These are phyloP conservation scores for Pterois miles DNA, from an alignment of 2,797 vertebrate species.

Conservation along the genomic window DNA sequence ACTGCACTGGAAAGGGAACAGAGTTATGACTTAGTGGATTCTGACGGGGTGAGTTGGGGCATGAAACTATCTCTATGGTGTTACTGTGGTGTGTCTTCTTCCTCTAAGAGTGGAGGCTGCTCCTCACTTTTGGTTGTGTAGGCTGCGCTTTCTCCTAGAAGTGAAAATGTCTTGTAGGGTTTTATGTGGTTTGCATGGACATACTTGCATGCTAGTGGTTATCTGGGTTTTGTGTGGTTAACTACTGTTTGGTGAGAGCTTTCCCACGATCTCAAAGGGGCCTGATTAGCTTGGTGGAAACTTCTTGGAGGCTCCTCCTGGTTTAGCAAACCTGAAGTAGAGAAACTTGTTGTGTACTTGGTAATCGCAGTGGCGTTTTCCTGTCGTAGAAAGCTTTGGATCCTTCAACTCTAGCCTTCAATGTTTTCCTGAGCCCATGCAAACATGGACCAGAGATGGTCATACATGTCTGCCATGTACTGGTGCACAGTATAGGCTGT, in stretches of 20 bases:
- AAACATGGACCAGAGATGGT: not conserved
- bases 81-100: not conserved
- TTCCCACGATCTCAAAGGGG: not conserved
- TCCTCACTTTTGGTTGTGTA: not conserved
- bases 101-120: not conserved
- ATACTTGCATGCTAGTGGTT: not conserved
- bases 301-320: not conserved
- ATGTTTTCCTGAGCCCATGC: not conserved
- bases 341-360: not conserved
- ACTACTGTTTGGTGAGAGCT: not conserved
- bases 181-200: not conserved
- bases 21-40: not conserved
- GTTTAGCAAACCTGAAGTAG: not conserved
- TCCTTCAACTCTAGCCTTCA: not conserved
- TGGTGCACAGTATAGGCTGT: not conserved
- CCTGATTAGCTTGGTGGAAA: not conserved
- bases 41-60: not conserved
- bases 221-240: not conserved
- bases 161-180: fast-evolving
- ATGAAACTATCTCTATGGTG: not conserved
- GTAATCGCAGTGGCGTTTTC: not conserved
- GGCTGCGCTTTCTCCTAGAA: no score
- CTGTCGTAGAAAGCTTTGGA: not conserved
- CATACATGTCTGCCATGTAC: not conserved
- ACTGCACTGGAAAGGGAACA: no score